Evolutionary conservation across 2,113 vertebrate genomes (phyloP).

Genomic region (Cyprinodon variegatus): DNA sequence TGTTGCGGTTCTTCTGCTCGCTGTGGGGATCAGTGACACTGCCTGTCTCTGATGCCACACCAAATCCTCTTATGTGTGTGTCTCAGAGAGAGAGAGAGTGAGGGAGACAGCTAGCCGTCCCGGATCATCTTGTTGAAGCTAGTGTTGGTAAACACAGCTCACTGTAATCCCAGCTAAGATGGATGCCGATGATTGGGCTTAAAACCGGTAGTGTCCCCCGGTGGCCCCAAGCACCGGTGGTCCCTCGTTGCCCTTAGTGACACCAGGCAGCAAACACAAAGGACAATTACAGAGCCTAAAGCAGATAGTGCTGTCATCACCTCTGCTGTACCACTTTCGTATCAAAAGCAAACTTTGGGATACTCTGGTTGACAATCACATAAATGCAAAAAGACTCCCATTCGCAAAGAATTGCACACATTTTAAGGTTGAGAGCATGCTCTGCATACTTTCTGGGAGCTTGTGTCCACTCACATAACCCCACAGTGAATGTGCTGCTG

Average conservation of each 20-base stretch:
- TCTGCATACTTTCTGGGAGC: slow-evolving; percentile 39
- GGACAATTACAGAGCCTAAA: background rate
- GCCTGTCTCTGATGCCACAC: slow-evolving; percentile 48
- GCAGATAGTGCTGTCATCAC: slow-evolving; percentile 13
- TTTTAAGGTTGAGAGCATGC: slow-evolving; percentile 41
- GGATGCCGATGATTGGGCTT: slow-evolving; percentile 63
- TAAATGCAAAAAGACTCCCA: slow-evolving; percentile 47
- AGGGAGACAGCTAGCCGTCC: slow-evolving; percentile 47
- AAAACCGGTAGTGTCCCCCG: slow-evolving; percentile 41
- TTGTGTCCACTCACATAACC: slow-evolving; percentile 66
- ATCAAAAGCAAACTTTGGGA: slow-evolving; percentile 38
- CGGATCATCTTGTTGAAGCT: slow-evolving; percentile 67
- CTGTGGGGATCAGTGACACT: slow-evolving; percentile 44
- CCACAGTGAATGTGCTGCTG: slow-evolving; percentile 62
- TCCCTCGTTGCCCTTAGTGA: slow-evolving; percentile 20
- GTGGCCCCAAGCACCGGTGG: slow-evolving; percentile 34
- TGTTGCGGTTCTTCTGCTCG: slow-evolving; percentile 46
- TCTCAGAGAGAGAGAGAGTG: slow-evolving; percentile 4
- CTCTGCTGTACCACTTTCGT: slow-evolving; percentile 9
- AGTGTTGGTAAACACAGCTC: slow-evolving; percentile 74
- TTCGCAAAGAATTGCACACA: slow-evolving; percentile 37
- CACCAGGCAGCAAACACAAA: slow-evolving; percentile 23
- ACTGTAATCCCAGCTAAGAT: slow-evolving; percentile 68
- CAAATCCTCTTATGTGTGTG: slow-evolving; percentile 73
- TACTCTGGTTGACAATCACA: slow-evolving; percentile 37